Base-by-base conservation (phyloP, 1,140 invertebrate species). In the Euschistus heros region DNA sequence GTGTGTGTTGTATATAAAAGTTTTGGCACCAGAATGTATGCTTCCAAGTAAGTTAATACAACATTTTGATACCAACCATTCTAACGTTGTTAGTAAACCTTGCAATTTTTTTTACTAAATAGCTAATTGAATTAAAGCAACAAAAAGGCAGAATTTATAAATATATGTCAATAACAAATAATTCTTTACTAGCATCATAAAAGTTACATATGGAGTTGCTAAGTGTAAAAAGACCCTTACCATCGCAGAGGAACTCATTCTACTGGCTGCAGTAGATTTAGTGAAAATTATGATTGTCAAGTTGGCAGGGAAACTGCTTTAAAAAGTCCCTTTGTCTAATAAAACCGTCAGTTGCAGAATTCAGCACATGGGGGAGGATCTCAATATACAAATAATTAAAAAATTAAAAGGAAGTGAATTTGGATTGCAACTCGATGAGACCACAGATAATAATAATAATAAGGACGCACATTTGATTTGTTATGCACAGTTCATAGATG, bases 31-130 rank as follows among this genome's bases (percentile, higher is more conserved):
- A 50, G 68, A 71, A 65, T 33, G 66, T 70, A 70, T 72, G 70
- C 63, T 70, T 62, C 70, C 70, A 62, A 71, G 60, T 70, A 71
- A 70, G 68, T 67, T 71, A 66, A 71, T 70, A 59, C 66, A 69
- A 69, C 69, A 71, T 71, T 66, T 72, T 57, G 67, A 69, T 65
- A 70, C 70, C 59, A 69, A 60, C 64, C 70, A 70, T 67, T 62
- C 65, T 37, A 68, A 62, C 60, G n/a, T n/a, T 30, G 30, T 62
- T 62, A 26, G 60, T 30, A 62, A 62, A 62, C 60, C 60, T 33
- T 8, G 17, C 26, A 33, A 62, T n/a, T 2, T 6, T 62, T 37
- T 62, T 62, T 37, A 30, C 5, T 5, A 62, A 20, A 62, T 37
- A 62, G 60, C n/a, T 33, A 62, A 62, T 37, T 62, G 60, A 62